Evolutionary conservation across 30 jellyfish, hydroid and myxozoan genomes (phyloP), one percentile per base, ranked within the genome.

Genomic region (Pelagia noctiluca): DNA sequence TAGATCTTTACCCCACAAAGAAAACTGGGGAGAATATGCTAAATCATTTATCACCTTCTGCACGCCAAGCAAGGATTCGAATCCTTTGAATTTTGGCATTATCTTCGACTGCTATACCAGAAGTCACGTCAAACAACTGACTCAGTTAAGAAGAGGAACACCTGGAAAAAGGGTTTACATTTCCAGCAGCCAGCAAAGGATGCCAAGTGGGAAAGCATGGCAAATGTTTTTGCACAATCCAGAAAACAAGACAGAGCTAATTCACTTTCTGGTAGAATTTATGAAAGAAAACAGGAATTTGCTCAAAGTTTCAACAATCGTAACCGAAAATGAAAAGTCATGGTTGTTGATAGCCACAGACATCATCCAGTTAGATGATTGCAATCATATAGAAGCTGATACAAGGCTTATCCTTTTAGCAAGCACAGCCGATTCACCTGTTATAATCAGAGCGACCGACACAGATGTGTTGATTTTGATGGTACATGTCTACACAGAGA

Each of bases 141-240:
- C 80, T 16, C 80, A 68, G 80, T 68, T 68, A 63, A 62, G 80
- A 68, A 68, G 80, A 68, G 80, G 80, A 4, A 68, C 63, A 68
- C 80, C 64, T 68, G 80, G 63, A 68, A 68, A 68, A 68, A 36
- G 80, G 26, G 80, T 68, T 68, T 68, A 68, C 80, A 68, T 68
- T 68, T 68, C 80, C 62, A 68, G 80, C 80, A 68, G 80, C 80
- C 80, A 68, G 80, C 80, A 68, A 68, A 68, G 83, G 68, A 70
- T 70, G 65, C 52, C 68, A 25, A 52, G 68, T 46, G 67, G n/a
- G 69, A 70, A 70, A 70, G 83, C 83, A 10, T 70, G 83, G 83
- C 68, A 70, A 70, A 35, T 67, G 2, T 70, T 70, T 70, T 46
- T 70, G 83, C 83, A 70, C 67, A 37, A 70, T 70, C 67, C 83